Base-by-base conservation (phyloP, 2,888 invertebrate species). In the Nymphalis urticae region DNA sequence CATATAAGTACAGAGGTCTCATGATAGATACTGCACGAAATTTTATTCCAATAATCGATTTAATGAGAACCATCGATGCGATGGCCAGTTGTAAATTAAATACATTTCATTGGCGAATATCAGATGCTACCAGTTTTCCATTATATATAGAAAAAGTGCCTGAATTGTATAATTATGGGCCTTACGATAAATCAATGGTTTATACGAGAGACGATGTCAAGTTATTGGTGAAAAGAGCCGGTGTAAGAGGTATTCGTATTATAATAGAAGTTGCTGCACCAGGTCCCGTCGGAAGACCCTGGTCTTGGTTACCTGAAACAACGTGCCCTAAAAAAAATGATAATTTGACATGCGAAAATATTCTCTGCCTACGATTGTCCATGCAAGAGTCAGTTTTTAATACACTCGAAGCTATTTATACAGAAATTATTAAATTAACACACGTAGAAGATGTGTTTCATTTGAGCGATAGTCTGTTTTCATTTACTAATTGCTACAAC, bases 1-100 rank as follows among this genome's bases (percentile, higher is more conserved):
- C 94, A 64, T 94, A 93, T 75, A 92, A 87, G 80, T 97, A 97
- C 82, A 94, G 98, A 69, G 98, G 98, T 1, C 83, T 98, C 0
- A 95, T 98, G 94, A 86, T 98, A 56, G 98, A 98, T 81, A 97
- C 98, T 0, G 96, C 97, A 0, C 93, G 98, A 51, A 98, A 98
- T 84, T 98, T 95, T 82, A 95, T 98, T 77, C 95, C 96, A 2
- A 89, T 97, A 6, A 93, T 93, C 42, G 93, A 95, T 75, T 90
- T 97, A 62, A 95, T 95, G 80, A 93, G 95, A 36, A 95, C 96
- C 2, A 85, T 98, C 76, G 95, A 97, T 62, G 97, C 95, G 3
- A 98, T 98, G 98, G 95, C 97, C 0, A 94, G 95, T 64, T 95
- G 95, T 68, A 98, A 98, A 87, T 87, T 98, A 48, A 98, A 98